Percentiles rank a stretch among this genome's conserved stretches.
Conservation (phyloP, 2,113 vertebrate species). For the Taurulus bubalis region DNA sequence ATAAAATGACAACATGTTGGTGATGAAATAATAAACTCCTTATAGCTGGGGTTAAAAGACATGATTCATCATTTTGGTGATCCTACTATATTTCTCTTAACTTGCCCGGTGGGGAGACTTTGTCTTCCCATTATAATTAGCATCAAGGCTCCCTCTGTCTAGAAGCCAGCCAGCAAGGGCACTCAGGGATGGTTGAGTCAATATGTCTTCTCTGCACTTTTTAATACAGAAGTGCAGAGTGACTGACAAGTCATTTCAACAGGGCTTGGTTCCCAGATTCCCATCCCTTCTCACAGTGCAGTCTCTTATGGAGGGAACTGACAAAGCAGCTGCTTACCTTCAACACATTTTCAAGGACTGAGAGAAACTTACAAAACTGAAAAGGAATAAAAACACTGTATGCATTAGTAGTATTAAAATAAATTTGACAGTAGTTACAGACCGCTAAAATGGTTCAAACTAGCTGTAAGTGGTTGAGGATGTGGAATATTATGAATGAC, state of each 20-base stretch:
- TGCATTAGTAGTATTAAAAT: slow-evolving; percentile 22
- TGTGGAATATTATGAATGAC: not conserved
- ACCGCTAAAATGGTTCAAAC: not conserved
- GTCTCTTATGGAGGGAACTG: slow-evolving; percentile 66
- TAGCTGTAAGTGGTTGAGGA: slow-evolving; percentile 1
- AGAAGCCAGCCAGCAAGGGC: slow-evolving; percentile 75
- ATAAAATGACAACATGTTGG: slow-evolving; percentile 59
- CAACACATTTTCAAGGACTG: slow-evolving; percentile 61
- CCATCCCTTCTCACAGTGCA: slow-evolving; percentile 44
- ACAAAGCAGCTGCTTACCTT: slow-evolving; percentile 68
- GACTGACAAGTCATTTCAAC: slow-evolving; percentile 80
- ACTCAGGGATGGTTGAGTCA: slow-evolving; percentile 77
- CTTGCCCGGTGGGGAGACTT: slow-evolving; percentile 69
- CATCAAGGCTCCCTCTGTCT: slow-evolving; percentile 73
- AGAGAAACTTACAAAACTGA: slow-evolving; percentile 29
- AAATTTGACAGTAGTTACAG: slow-evolving; percentile 2
- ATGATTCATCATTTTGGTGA: slow-evolving; percentile 76
- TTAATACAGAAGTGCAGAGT: slow-evolving; percentile 76
- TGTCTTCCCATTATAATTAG: slow-evolving; percentile 82
- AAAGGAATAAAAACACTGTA: not conserved
- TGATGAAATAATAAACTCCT: slow-evolving; percentile 76
- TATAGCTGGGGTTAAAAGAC: slow-evolving; percentile 70
- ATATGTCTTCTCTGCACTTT: slow-evolving; percentile 77
- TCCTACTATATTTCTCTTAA: slow-evolving; percentile 71
- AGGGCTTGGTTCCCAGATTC: slow-evolving; percentile 65